Evolutionary conservation across 2,113 vertebrate genomes (phyloP), one percentile per base, ranked within the genome.

Genomic region (Oreochromis niloticus): DNA sequence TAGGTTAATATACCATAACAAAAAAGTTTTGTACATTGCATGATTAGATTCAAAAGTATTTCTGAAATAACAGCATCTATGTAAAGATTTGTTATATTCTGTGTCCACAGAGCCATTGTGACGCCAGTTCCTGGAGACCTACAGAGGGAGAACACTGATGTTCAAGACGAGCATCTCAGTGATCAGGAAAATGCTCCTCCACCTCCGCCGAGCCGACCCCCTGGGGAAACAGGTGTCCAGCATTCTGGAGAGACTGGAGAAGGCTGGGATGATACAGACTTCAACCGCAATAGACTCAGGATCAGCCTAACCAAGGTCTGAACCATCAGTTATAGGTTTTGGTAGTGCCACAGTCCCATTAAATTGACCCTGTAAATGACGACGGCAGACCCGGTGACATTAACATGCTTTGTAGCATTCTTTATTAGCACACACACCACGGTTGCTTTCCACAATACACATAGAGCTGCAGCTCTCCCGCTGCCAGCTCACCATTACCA

Each of bases 211-310:
- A 96, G 96, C 30, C 95, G 97, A 8, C 95, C 95, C 1, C 89
- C 93, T 0, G 97, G 68, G 2, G 95, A 96, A 8, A 79, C 97
- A 8, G 94, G 84, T 1, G 30, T 93, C 19, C 96, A 96, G 32
- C 61, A 95, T 4, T 92, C 96, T 14, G 97, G 97, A 11, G 98
- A 98, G 91, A 95, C 95, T 7, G 98, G 96, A 13, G 98, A 98
- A 86, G 95, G 97, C 88, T 99, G 98, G 98, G 98, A 99, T 87
- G 98, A 99, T 95, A 99, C 98, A 0, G 99, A 99, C 91, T 97
- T 99, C 93, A 99, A 99, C 95, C 97, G 98, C 88, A 99, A 99
- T 97, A 97, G 98, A 96, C 98, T 99, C 95, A 97, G 98, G 95
- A 99, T 99, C 96, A 99, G 98, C 96, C 97, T 99, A 71, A 97